A percentile compares a stretch with the other conserved stretches of the same genome.
Evolutionary conservation across 1,140 invertebrate species (phyloP).

Genomic region (Leptinotarsa undecemlineata): DNA sequence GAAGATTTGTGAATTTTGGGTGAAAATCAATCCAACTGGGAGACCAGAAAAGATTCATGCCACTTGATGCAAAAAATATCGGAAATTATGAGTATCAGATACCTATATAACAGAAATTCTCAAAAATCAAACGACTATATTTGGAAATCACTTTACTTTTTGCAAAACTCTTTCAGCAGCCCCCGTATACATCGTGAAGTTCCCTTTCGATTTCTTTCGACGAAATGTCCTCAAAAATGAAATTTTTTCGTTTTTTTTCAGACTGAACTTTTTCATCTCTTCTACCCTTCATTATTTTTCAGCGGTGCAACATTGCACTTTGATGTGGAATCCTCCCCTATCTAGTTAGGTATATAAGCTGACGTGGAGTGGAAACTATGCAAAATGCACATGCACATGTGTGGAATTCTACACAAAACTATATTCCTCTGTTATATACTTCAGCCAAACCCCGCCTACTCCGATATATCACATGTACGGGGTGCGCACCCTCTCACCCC

Average conservation of each 20-base stretch:
- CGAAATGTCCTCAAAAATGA: neutral
- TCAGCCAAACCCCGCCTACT: slow-evolving; percentile 38
- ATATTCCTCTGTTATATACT: slow-evolving; percentile 39
- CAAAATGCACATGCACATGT: slow-evolving; percentile 29
- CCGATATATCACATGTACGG: slow-evolving; percentile 43
- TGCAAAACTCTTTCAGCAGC: no score
- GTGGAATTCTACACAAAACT: slow-evolving; percentile 40
- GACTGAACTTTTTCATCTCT: neutral
- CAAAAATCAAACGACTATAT: no score
- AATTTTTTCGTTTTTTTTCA: neutral
- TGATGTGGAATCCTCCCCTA: slow-evolving; percentile 21
- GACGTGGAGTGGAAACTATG: slow-evolving; percentile 29
- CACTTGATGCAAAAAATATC: no score
- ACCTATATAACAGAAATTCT: no score
- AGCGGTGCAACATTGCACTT: slow-evolving; percentile 19
- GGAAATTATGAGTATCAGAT: no score
- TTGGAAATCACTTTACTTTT: no score
- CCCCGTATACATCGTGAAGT: no score
- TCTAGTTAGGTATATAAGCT: slow-evolving; percentile 25
- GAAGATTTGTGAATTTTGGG: no score
- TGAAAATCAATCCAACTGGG: no score
- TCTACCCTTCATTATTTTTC: slow-evolving; percentile 10
- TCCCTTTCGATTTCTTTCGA: no score
- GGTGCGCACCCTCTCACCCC: slow-evolving; percentile 29
- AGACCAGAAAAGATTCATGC: no score